Evolutionary conservation across 2,113 vertebrate species (phyloP).

Genomic region (Pseudorasbora parva): DNA sequence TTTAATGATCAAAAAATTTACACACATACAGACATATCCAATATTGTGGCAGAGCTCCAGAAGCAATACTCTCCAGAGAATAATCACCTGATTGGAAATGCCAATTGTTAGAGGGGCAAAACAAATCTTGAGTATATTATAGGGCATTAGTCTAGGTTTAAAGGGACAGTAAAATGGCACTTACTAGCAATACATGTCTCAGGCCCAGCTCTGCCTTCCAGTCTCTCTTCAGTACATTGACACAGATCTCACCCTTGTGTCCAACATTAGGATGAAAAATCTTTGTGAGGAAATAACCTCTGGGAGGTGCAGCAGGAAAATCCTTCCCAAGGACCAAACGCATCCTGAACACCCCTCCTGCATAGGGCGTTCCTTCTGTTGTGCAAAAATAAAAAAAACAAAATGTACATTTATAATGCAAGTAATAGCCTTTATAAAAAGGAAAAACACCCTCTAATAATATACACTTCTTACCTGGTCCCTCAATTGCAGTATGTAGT

Average conservation of each 20-base stretch:
- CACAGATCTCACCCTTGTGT: constrained; percentile 91
- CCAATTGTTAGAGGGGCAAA: neutral
- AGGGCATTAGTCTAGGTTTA: neutral
- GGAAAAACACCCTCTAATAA: neutral
- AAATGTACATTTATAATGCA: neutral
- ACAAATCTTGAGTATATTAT: too few relatives aligned
- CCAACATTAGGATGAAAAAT: constrained; percentile 95
- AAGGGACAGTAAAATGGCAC: constrained; percentile 45
- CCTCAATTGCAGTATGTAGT: constrained; percentile 90
- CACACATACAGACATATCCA: too few relatives aligned
- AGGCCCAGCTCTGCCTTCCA: constrained; percentile 93
- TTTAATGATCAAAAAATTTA: too few relatives aligned
- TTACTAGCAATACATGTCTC: constrained; percentile 88
- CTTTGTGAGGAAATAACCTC: constrained; percentile 93
- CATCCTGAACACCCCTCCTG: constrained; percentile 91
- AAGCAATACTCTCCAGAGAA: too few relatives aligned
- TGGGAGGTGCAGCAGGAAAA: constrained; percentile 90
- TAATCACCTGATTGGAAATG: neutral
- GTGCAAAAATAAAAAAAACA: neutral
- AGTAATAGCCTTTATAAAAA: neutral
- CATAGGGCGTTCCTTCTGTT: constrained; percentile 91
- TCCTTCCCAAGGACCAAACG: constrained; percentile 92
- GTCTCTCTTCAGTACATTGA: constrained; percentile 91
- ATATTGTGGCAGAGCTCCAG: too few relatives aligned
- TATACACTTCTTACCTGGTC: constrained; percentile 78